Evolutionary conservation across 2,888 invertebrate genomes (phyloP), one percentile per base, ranked within the genome.

Genomic region (Acrocyrtus sp.): DNA sequence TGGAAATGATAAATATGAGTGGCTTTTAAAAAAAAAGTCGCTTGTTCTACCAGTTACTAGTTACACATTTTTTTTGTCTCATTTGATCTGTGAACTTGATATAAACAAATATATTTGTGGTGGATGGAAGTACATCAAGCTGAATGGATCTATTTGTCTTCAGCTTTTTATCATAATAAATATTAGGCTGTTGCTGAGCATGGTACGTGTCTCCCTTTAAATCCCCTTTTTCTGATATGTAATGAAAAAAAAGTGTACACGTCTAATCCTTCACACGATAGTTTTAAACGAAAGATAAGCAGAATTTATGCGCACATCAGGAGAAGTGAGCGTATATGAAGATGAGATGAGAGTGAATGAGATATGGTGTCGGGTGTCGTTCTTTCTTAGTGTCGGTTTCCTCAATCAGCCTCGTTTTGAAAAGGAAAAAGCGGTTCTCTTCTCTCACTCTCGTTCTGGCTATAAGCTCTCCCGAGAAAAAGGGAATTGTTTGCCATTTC

Each of bases 121-220:
- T 6, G 17, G 19, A 15, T 45, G 45, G 45, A 15, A n/a, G n/a
- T n/a, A n/a, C n/a, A n/a, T n/a, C n/a, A n/a, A n/a, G 12, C 34
- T 8, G 34, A 34, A 34, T 34, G 34, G 34, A 19, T 48, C 61
- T 61, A 61, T 61, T 61, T 61, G 61, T 61, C 61, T 48, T 61
- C 48, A 61, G 19, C 61, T 48, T 48, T 45, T 45, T 45, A 17
- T 12, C 34, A 34, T 34, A 34, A 34, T 34, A 34, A 34, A 34
- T 34, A 12, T 34, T 12, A 34, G 12, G 34, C 12, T 39, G 12
- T 39, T 39, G 8, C 12, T 45, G 19, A 45, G 39, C 39, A 10
- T 12, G 12, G 8, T 39, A 45, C 17, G n/a, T 17, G n/a, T 17
- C n/a, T 45, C 5, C 45, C n/a, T 45, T 12, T 45, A 5, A 45